Percentiles rank a stretch among this genome's conserved stretches.
These are phyloP conservation scores for Nycteola revayana DNA, from an alignment of 2,888 invertebrate genomes.

Conservation along the genomic window DNA sequence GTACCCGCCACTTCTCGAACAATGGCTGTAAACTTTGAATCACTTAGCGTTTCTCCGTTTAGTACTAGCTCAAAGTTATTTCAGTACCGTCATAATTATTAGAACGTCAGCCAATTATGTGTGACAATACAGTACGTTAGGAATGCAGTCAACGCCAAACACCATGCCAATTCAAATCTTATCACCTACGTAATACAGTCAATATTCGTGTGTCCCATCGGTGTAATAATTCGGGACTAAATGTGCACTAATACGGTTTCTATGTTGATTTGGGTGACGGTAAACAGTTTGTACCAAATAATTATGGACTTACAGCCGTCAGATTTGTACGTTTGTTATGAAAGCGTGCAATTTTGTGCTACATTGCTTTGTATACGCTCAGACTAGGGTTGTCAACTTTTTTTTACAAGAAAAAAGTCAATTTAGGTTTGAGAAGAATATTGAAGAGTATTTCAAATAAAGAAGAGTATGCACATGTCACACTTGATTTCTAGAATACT, in stretches of 20 bases:
- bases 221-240: neutral
- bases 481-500: too few relatives aligned
- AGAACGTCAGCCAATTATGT: constrained; percentile 25
- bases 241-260: constrained; percentile 1
- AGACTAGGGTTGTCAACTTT: too few relatives aligned
- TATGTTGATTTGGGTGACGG: constrained; percentile 10
- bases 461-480: too few relatives aligned
- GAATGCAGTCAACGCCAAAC: constrained; percentile 3
- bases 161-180: neutral
- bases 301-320: neutral
- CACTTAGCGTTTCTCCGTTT: constrained; percentile 31
- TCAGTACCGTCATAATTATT: constrained; percentile 31
- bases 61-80: constrained; percentile 28
- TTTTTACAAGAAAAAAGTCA: too few relatives aligned
- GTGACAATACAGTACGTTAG: constrained; percentile 16
- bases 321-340: too few relatives aligned
- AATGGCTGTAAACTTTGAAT: constrained; percentile 32
- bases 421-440: too few relatives aligned
- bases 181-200: neutral
- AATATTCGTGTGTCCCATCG: neutral
- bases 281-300: constrained; percentile 1
- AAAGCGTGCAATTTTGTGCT: too few relatives aligned
- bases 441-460: too few relatives aligned
- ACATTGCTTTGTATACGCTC: too few relatives aligned
- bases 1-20: too few relatives aligned